These are phyloP conservation scores for Baccha elongata DNA, from an alignment of 2,888 invertebrate genomes.

Conservation along the genomic window DNA sequence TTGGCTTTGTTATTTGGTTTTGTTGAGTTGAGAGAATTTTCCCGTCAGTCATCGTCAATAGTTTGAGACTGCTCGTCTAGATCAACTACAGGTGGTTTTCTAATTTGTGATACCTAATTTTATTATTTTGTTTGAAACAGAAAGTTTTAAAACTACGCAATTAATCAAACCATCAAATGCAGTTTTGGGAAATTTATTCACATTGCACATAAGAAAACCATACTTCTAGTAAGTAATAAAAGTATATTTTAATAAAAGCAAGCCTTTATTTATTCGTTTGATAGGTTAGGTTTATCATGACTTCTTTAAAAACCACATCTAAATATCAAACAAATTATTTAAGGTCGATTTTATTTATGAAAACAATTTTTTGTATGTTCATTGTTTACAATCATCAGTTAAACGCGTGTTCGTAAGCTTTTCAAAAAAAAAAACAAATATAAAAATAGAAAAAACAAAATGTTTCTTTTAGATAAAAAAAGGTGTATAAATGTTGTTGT, in stretches of 20 bases:
- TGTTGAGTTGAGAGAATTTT: background rate
- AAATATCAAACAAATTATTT: no score
- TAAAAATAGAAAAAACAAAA: constrained; percentile 14
- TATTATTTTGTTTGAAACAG: background rate
- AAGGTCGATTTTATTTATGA: constrained; percentile 6
- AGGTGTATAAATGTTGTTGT: no score
- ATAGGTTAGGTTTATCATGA: no score
- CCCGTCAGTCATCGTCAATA: constrained; percentile 31
- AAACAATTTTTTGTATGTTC: background rate
- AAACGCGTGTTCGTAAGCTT: constrained; percentile 4
- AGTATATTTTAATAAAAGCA: no score
- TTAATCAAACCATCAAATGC: no score
- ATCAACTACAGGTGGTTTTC: background rate
- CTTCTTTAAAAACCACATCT: no score
- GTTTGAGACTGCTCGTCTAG: constrained; percentile 24
- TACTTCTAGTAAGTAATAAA: no score
- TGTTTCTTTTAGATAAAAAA: no score
- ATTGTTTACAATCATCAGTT: constrained; percentile 21
- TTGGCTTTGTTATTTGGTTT: constrained; percentile 14
- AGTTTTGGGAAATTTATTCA: no score
- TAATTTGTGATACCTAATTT: no score
- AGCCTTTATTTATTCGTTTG: no score
- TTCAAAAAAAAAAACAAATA: background rate
- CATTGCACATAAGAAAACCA: no score
- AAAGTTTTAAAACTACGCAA: background rate